phyloP scores from a whole-genome alignment of 2,797 vertebrate genomes.

The Emydoidea blandingii region DNA sequence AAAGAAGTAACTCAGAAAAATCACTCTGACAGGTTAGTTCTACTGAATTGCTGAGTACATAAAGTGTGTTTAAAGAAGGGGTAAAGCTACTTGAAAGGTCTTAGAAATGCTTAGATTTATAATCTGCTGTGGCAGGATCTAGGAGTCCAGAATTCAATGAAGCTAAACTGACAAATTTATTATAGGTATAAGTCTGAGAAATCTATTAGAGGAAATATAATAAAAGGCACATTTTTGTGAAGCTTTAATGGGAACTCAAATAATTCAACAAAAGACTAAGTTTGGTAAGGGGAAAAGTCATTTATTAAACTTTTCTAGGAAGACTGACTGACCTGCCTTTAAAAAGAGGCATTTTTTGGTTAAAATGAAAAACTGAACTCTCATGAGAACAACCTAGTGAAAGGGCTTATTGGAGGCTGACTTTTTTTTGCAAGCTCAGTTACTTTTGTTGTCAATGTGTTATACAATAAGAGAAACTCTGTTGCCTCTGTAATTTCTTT shows the following conservation, averaged over 20 bases:
- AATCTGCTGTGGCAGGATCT: slow-evolving; percentile 72
- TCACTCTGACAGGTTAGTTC: slow-evolving; percentile 70
- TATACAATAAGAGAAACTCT: slow-evolving; percentile 40
- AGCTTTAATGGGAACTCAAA: slow-evolving; percentile 68
- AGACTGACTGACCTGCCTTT: slow-evolving; percentile 69
- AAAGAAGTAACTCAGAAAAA: slow-evolving; percentile 61
- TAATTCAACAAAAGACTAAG: slow-evolving; percentile 73
- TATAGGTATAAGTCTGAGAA: slow-evolving; percentile 73
- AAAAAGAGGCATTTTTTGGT: slow-evolving; percentile 13
- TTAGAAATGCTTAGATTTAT: slow-evolving; percentile 73
- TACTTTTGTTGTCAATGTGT: slow-evolving; percentile 52
- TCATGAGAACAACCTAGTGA: slow-evolving; percentile 44
- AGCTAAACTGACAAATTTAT: slow-evolving; percentile 76
- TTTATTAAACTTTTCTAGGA: slow-evolving; percentile 70
- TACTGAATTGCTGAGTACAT: slow-evolving; percentile 71
- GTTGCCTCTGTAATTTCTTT: slow-evolving; percentile 48
- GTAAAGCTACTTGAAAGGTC: slow-evolving; percentile 71
- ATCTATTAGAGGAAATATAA: slow-evolving; percentile 71
- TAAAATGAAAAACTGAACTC: slow-evolving; percentile 51
- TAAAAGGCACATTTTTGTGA: slow-evolving; percentile 67
- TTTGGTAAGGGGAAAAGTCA: slow-evolving; percentile 56
- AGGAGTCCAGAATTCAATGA: slow-evolving; percentile 64
- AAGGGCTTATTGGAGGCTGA: slow-evolving; percentile 47
- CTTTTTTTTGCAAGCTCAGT: slow-evolving; percentile 43
- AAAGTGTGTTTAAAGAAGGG: slow-evolving; percentile 69